Percentiles rank a stretch among this genome's conserved stretches.
phyloP scores from a whole-genome alignment of 2,888 invertebrate species.

The Podotricha telesiphe region DNA sequence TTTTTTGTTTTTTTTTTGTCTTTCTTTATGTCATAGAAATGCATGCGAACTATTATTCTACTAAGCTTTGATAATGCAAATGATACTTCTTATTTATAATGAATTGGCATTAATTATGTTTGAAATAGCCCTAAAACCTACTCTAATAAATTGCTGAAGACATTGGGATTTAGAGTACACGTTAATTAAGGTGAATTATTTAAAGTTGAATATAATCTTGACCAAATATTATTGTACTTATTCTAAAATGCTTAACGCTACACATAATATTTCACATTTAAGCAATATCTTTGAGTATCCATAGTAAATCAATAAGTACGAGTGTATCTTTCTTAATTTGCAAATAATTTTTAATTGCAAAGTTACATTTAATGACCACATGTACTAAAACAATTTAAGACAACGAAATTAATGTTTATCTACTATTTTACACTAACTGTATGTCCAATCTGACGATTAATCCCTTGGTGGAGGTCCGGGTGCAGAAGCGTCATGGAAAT shows the following conservation, averaged over 20 bases:
- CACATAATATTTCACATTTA: background rate
- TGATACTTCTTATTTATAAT: background rate
- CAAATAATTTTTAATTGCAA: background rate
- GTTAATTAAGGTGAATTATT: background rate
- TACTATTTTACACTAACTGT: background rate
- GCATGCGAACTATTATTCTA: background rate
- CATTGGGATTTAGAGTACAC: background rate
- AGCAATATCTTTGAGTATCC: background rate
- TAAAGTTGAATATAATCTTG: background rate
- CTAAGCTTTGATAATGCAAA: background rate
- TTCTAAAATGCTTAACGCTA: background rate
- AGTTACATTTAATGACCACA: background rate
- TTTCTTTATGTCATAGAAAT: too few species aligned
- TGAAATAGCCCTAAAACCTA: background rate
- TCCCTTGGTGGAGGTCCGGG: conserved; percentile 40
- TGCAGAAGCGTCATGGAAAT: conserved; percentile 52
- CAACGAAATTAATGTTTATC: background rate
- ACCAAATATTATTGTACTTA: background rate
- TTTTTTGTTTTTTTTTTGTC: too few species aligned
- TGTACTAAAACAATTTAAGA: background rate
- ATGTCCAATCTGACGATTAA: conserved; percentile 13
- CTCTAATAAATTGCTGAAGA: background rate
- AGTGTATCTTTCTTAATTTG: background rate
- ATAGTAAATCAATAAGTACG: too few species aligned
- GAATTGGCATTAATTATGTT: background rate